phyloP scores from a whole-genome alignment of 1,140 invertebrate genomes.

The Dendroctonus valens region DNA sequence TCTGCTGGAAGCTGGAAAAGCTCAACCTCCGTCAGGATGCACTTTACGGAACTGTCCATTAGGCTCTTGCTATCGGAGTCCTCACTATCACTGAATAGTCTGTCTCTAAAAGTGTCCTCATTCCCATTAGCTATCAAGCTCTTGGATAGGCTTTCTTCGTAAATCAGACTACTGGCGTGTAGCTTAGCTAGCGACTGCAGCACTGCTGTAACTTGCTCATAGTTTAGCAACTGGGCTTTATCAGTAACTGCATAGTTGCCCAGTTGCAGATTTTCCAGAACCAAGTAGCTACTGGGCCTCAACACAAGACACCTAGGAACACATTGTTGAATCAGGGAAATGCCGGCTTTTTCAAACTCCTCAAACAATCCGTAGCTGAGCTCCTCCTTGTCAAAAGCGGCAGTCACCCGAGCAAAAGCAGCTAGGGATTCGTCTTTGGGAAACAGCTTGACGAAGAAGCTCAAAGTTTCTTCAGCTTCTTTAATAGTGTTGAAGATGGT shows the following conservation, averaged over 20 bases:
- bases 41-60: constrained; percentile 28
- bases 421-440: background rate
- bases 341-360: constrained; percentile 20
- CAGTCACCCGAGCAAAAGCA: too few species aligned
- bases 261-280: constrained; percentile 38
- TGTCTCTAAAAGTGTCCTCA: constrained; percentile 19
- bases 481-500: background rate
- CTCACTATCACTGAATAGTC: constrained; percentile 36
- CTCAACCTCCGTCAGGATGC: constrained; percentile 30
- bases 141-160: constrained; percentile 39
- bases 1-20: constrained; percentile 26
- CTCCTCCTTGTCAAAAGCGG: too few species aligned
- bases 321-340: constrained; percentile 39
- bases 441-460: constrained; percentile 11
- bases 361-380: constrained; percentile 35
- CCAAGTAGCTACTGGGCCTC: constrained; percentile 34
- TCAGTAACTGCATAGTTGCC: constrained; percentile 36
- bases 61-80: constrained; percentile 23
- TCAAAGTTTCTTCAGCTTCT: background rate
- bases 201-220: constrained; percentile 41
- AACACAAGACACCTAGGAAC: constrained; percentile 31
- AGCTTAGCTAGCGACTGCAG: constrained; percentile 43
- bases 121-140: too few species aligned
- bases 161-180: constrained; percentile 47
- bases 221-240: constrained; percentile 41